Evolutionary conservation across 2,888 invertebrate species (phyloP).

Genomic region (Oegoconia quadripuncta): DNA sequence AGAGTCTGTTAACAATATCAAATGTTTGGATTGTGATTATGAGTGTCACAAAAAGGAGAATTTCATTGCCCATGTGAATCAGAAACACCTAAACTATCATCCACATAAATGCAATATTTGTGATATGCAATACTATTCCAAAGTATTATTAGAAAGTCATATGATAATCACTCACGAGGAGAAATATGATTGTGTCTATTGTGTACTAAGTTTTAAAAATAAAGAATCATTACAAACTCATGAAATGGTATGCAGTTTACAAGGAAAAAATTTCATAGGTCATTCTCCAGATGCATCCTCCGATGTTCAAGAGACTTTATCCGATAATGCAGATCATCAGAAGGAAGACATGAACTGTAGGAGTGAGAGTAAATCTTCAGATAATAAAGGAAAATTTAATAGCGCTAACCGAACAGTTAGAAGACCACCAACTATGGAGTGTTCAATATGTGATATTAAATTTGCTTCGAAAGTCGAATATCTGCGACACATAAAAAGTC

Average conservation of each 20-base stretch:
- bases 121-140: constrained; percentile 47
- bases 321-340: too few species aligned
- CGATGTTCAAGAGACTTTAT: too few species aligned
- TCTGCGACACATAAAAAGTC: constrained; percentile 13
- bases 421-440: constrained; percentile 15
- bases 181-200: constrained; percentile 35
- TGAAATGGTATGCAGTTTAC: constrained; percentile 33
- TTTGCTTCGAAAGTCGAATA: constrained; percentile 24
- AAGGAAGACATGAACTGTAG: too few species aligned
- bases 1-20: constrained; percentile 32
- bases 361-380: too few species aligned
- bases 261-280: too few species aligned
- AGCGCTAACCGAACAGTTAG: too few species aligned
- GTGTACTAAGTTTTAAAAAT: constrained; percentile 39
- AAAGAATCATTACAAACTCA: constrained; percentile 31
- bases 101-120: constrained; percentile 48
- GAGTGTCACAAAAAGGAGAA: constrained; percentile 42
- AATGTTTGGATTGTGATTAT: constrained; percentile 49
- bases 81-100: constrained; percentile 49
- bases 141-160: constrained; percentile 41
- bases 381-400: too few species aligned
- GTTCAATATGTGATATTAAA: constrained; percentile 40
- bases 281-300: too few species aligned
- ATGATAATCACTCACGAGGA: constrained; percentile 43
- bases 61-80: constrained; percentile 43